Evolutionary conservation across 2,113 vertebrate genomes (phyloP), one percentile per base, ranked within the genome.

Genomic region (Dendrocopos noguchii): DNA sequence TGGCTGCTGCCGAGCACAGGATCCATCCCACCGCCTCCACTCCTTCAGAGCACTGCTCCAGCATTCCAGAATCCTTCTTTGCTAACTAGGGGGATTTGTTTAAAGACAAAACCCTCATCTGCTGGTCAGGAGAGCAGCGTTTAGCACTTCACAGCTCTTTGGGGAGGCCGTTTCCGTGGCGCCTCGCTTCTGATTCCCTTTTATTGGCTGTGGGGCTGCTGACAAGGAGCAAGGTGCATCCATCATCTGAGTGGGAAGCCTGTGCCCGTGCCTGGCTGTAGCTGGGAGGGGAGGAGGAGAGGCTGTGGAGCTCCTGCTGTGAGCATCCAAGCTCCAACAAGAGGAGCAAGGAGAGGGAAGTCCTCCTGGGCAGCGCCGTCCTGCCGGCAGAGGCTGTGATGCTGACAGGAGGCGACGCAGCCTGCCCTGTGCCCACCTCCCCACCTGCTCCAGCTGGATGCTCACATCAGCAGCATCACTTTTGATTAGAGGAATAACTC

Each of bases 141-240:
- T 78, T 28, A 46, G 94, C 33, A 8, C 80, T 96, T 95, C 80
- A 94, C 7, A 1, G 47, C 92, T 95, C 97, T 93, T 94, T 11
- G n/a, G 97, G 96, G 97, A 97, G 25, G 77, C 91, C 39, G 84
- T 93, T 95, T 91, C 92, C 22, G 15, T 75, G 72, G 92, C 46
- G 7, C 79, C 95, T 84, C 22, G 21, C 50, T 28, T 95, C 94
- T 89, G 92, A 95, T 93, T 94, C 94, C 89, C 68, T 95, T 96
- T 94, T 93, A 94, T 93, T 88, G 61, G 93, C 86, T 66, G 76
- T 25, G 29, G 93, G 89, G 56, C 27, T 52, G 84, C 79, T 64
- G 85, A 60, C 81, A 90, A 91, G 85, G 95, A 96, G 93, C 31
- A 44, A 96, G 84, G 73, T 12, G 53, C 72, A 90, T 97, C 74